A percentile compares a stretch with the other conserved stretches of the same genome.
phyloP scores from a whole-genome alignment of 2,888 invertebrate genomes.

The Chrysomela aeneicollis region DNA sequence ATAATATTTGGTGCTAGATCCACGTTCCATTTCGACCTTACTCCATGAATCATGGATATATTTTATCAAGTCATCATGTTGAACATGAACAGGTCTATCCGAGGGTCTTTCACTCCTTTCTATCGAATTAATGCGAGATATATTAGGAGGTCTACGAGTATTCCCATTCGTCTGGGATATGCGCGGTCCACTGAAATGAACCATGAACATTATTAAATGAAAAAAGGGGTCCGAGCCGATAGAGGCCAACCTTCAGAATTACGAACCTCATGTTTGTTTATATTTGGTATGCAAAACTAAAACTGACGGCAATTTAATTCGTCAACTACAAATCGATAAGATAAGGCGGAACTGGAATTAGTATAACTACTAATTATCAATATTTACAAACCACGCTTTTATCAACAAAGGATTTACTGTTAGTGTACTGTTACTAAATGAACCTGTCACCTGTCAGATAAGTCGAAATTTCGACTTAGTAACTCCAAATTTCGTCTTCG shows the following conservation, averaged over 20 bases:
- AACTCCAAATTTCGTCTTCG: no score
- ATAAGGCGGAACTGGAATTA: no score
- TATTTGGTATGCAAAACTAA: neutral
- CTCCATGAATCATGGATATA: conserved; percentile 82
- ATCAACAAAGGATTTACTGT: no score
- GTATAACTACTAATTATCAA: no score
- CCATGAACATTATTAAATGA: no score
- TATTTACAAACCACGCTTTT: no score
- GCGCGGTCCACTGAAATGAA: conserved; percentile 56
- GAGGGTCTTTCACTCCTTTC: conserved; percentile 23
- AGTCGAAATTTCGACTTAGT: no score
- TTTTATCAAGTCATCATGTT: conserved; percentile 81
- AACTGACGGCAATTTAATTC: neutral
- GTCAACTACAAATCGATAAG: no score
- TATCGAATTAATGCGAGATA: conserved; percentile 49
- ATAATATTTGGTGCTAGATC: conserved; percentile 68
- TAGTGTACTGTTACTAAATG: no score
- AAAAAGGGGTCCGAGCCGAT: no score
- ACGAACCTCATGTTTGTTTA: neutral
- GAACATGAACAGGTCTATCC: conserved; percentile 53
- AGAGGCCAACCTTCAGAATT: no score
- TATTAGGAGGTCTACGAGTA: conserved; percentile 50
- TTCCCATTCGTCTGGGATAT: conserved; percentile 58
- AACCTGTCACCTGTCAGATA: no score
- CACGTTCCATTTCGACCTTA: conserved; percentile 54